Percentiles rank a stretch among this genome's conserved stretches.
Conservation (phyloP, 1,140 invertebrate genomes). For the Hydropsyche tenuis region DNA sequence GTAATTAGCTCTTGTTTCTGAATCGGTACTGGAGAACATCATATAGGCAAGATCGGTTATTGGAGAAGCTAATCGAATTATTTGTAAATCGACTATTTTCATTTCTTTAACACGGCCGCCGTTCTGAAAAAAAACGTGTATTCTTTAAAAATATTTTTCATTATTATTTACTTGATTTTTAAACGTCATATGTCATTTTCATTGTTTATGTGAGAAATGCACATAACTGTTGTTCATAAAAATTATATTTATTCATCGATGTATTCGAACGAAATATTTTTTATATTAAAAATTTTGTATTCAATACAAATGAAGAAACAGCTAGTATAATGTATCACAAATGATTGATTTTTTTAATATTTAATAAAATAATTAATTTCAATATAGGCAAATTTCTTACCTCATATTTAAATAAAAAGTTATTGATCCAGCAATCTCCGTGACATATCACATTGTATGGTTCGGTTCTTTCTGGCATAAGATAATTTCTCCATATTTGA, state of each 20-base stretch:
- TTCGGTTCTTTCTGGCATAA: not conserved
- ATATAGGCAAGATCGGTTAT: conserved; percentile 66
- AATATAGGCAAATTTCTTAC: too few relatives aligned
- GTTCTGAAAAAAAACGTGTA: conserved; percentile 45
- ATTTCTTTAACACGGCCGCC: conserved; percentile 54
- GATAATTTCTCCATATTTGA: not conserved
- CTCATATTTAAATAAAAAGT: conserved; percentile 39
- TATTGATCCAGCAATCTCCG: conserved; percentile 40
- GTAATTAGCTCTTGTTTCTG: conserved; percentile 57
- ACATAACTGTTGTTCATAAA: too few relatives aligned
- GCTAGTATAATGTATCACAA: too few relatives aligned
- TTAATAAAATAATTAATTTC: too few relatives aligned
- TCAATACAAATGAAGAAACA: too few relatives aligned
- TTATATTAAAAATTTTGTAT: too few relatives aligned
- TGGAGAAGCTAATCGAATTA: conserved; percentile 64
- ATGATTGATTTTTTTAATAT: too few relatives aligned
- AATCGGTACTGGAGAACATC: conserved; percentile 63
- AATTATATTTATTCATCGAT: too few relatives aligned
- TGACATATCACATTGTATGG: conserved; percentile 41
- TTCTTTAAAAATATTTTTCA: not conserved
- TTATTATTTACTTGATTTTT: too few relatives aligned
- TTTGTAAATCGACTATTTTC: conserved; percentile 65
- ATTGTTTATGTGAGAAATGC: too few relatives aligned
- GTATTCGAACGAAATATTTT: too few relatives aligned
- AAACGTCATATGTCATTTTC: too few relatives aligned